These are phyloP conservation scores for Drosophila algonquin DNA, from an alignment of 2,888 invertebrate genomes.

Conservation along the genomic window DNA sequence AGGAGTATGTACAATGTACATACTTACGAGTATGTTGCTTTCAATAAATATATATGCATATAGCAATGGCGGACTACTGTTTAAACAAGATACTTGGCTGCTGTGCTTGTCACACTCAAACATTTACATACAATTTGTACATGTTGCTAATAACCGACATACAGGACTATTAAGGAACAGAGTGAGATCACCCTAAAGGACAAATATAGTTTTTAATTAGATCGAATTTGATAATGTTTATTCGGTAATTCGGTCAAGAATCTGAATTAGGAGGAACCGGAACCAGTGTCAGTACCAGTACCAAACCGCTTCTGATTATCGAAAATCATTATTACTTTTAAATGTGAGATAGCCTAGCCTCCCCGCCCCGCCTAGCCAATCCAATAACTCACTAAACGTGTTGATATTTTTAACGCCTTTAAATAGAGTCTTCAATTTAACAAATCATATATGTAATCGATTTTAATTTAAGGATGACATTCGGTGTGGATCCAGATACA, in stretches of 20 bases:
- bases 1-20: too few species aligned
- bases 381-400: conserved; percentile 6
- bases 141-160: background rate
- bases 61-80: background rate
- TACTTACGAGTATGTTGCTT: background rate
- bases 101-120: background rate
- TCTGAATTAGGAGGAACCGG: background rate
- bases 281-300: too few species aligned
- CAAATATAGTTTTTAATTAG: background rate
- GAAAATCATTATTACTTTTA: background rate
- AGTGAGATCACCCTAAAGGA: background rate
- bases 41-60: too few species aligned
- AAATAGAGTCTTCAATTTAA: conserved; percentile 2
- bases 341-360: background rate
- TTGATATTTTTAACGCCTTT: conserved; percentile 16
- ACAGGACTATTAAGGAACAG: background rate
- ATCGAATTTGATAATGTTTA: background rate
- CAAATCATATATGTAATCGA: conserved; percentile 34
- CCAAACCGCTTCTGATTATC: too few species aligned
- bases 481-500: conserved; percentile 98
- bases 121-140: background rate
- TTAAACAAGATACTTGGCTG: background rate
- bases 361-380: conserved; percentile 32
- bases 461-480: conserved; percentile 92
- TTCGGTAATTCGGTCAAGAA: background rate